Evolutionary conservation across 2,888 invertebrate genomes (phyloP).

Genomic region (Xanthia togata): DNA sequence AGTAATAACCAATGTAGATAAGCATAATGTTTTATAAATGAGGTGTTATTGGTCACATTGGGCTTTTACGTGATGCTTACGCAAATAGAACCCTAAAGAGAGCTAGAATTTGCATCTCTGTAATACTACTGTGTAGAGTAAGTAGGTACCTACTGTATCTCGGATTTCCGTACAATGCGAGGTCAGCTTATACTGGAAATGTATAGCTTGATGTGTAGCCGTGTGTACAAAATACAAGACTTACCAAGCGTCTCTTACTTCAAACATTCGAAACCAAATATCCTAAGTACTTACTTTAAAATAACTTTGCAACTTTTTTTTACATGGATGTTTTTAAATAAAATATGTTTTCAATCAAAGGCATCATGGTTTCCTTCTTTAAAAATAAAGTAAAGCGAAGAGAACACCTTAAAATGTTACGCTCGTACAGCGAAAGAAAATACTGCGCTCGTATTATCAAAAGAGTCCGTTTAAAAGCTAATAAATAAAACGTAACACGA

Average conservation of each 20-base stretch:
- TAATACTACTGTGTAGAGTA: background rate
- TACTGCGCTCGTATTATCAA: conserved; percentile 11
- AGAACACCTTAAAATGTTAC: conserved; percentile 10
- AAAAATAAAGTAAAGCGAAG: conserved; percentile 18
- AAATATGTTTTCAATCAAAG: conserved; percentile 1
- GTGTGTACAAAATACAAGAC: no score
- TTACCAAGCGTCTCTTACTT: no score
- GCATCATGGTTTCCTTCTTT: conserved; percentile 1
- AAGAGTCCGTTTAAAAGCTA: conserved; percentile 20
- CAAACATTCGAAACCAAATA: no score
- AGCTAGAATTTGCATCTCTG: conserved; percentile 1
- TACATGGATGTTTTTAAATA: background rate
- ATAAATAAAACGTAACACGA: conserved; percentile 41
- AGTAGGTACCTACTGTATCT: no score
- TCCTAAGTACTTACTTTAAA: no score
- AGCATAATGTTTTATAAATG: conserved; percentile 66
- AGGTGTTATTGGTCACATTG: conserved; percentile 50
- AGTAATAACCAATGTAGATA: conserved; percentile 32
- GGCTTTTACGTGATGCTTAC: conserved; percentile 28
- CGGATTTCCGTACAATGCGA: no score
- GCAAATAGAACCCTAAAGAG: conserved; percentile 16
- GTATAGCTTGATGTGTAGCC: no score
- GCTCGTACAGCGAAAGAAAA: conserved; percentile 25
- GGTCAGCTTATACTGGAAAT: no score
- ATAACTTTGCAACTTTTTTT: background rate